Base-by-base conservation (phyloP, 2,113 vertebrate genomes). In the Hyla sarda region DNA sequence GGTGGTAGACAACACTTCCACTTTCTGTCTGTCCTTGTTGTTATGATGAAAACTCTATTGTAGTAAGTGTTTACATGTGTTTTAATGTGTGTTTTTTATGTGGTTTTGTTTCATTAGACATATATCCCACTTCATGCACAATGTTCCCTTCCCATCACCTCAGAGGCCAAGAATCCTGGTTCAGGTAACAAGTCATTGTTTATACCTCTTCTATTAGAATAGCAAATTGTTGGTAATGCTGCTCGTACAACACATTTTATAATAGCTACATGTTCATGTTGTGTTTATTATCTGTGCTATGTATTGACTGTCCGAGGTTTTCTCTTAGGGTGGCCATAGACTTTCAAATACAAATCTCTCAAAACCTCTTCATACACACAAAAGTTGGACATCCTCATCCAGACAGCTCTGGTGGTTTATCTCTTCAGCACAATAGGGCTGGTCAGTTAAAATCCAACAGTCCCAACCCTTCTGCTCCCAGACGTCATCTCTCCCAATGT, bases 111-210 rank as follows among this genome's bases (percentile, higher is more conserved):
- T 91, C 91, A 87, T 87, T 86, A 99, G 98, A 89, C 96, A 99
- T 90, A 98, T 99, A 91, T 98, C 97, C 14, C 96, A 99, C 93
- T 99, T 99, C 91, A 98, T 99, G 98, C 97, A 99, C 91, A 98
- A 95, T 77, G 97, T 99, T 88, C 96, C 97, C 73, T 99, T 99
- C 88, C 98, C 98, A 87, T 99, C 98, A 81, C 96, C 98, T 54
- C 98, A 99, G 89, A 96, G 98, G 90, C 98, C 98, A 89, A 95
- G 98, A 92, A 99, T 99, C 88, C 94, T 99, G 82, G 97, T 99
- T 80, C 98, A 99, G 95, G 98, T 99, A 92, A 95, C 83, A 17
- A 21, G 12, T 19, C 41, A n/a, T 54, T 60, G n/a, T n/a, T n/a
- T n/a, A n/a, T n/a, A n/a, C n/a, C 37, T 41, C 50, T 19, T 21